These are phyloP conservation scores for Trachops cirrhosus DNA, from an alignment of 2,797 vertebrate genomes.

Conservation along the genomic window DNA sequence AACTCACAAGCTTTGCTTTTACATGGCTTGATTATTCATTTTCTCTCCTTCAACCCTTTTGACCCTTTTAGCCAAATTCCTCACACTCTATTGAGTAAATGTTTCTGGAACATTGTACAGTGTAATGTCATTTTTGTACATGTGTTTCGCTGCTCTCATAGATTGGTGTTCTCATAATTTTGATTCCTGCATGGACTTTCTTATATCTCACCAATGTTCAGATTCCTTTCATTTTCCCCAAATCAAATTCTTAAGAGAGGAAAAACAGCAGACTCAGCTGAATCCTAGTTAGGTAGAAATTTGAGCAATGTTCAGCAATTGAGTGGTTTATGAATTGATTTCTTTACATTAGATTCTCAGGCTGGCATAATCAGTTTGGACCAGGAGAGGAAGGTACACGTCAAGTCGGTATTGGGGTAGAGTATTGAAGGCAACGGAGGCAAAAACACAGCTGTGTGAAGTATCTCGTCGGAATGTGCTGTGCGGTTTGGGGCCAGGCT, in stretches of 20 bases:
- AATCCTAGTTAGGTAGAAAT: neutral
- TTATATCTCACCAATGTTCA: neutral
- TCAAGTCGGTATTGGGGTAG: neutral
- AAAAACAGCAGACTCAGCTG: neutral
- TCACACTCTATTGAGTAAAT: neutral
- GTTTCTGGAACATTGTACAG: neutral
- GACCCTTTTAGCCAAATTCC: neutral
- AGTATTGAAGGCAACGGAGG: neutral
- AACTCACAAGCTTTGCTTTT: neutral
- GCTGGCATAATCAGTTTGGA: neutral
- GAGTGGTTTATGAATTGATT: neutral
- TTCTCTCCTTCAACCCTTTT: neutral
- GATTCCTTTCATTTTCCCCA: neutral
- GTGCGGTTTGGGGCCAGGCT: neutral
- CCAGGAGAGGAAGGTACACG: neutral
- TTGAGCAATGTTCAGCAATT: neutral
- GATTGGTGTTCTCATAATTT: neutral
- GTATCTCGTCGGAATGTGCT: neutral
- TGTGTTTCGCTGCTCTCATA: neutral
- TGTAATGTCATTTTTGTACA: neutral
- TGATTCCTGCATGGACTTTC: neutral
- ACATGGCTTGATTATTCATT: neutral
- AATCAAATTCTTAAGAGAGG: neutral
- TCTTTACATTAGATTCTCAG: neutral
- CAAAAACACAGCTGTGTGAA: neutral